These are phyloP conservation scores for Podocnemis expansa DNA, from an alignment of 2,113 vertebrate genomes.

Conservation along the genomic window DNA sequence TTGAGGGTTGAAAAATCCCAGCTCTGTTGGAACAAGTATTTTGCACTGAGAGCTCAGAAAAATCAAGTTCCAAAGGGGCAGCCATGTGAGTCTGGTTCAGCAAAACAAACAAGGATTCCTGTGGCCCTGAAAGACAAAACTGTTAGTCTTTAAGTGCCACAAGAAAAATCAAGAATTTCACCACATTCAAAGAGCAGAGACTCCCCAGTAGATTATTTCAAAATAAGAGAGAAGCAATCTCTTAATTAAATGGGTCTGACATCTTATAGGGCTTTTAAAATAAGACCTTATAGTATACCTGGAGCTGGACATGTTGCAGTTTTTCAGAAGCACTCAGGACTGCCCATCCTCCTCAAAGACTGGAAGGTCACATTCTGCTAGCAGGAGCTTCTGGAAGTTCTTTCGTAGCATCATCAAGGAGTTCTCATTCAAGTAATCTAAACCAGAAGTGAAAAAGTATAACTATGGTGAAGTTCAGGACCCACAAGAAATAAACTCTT, in stretches of 20 bases:
- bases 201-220: neutral
- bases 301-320: neutral
- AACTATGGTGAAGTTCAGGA: neutral
- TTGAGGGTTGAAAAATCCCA: neutral
- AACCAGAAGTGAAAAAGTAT: neutral
- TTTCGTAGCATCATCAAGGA: neutral
- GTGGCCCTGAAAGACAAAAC: no score
- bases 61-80: no score
- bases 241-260: accelerated
- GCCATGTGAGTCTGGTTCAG: no score
- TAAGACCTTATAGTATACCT: neutral
- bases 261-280: neutral
- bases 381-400: neutral
- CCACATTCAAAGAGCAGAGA: accelerated
- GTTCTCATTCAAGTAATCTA: neutral
- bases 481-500: neutral
- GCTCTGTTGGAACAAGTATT: neutral
- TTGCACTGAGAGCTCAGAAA: neutral
- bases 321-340: neutral
- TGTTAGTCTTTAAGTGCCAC: no score
- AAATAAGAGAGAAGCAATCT: neutral
- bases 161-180: no score
- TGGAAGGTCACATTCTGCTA: neutral
- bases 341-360: neutral
- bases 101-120: no score